Evolutionary conservation across 2,888 invertebrate species (phyloP).

Genomic region (Lasioglossum zephyrum): DNA sequence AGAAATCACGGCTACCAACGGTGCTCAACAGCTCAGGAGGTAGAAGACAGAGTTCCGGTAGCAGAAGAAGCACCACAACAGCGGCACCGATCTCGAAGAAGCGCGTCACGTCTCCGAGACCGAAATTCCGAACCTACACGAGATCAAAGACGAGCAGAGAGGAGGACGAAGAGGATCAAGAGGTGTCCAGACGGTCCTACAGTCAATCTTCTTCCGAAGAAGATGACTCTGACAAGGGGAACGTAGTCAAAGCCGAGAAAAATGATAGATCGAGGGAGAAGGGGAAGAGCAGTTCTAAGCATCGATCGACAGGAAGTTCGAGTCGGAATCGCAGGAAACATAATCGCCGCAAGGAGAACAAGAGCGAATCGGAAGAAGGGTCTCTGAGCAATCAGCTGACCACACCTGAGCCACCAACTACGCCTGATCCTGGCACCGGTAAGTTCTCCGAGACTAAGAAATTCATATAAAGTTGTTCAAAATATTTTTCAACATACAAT

Average conservation of each 20-base stretch:
- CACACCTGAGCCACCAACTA: slow-evolving; percentile 94
- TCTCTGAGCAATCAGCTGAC: slow-evolving; percentile 84
- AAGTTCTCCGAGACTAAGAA: slow-evolving; percentile 64
- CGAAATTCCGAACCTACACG: slow-evolving; percentile 64
- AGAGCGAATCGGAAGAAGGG: slow-evolving; percentile 29
- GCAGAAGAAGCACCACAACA: slow-evolving; percentile 69
- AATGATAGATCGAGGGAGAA: slow-evolving; percentile 63
- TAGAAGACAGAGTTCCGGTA: slow-evolving; percentile 22
- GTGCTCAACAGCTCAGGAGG: slow-evolving; percentile 59
- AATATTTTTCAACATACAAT: too few species aligned
- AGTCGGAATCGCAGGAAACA: slow-evolving; percentile 75
- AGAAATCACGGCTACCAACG: slow-evolving; percentile 65
- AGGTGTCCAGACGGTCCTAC: slow-evolving; percentile 56
- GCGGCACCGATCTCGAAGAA: slow-evolving; percentile 64
- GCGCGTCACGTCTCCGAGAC: slow-evolving; percentile 61
- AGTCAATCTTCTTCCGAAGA: slow-evolving; percentile 48
- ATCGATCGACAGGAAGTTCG: slow-evolving; percentile 55
- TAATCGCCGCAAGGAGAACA: slow-evolving; percentile 56
- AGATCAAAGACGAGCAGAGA: slow-evolving; percentile 45
- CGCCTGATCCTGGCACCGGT: slow-evolving; percentile 95
- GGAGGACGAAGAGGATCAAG: slow-evolving; percentile 62
- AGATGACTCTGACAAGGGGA: slow-evolving; percentile 65
- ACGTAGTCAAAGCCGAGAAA: slow-evolving; percentile 69
- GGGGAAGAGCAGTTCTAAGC: slow-evolving; percentile 69
- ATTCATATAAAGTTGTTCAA: too few species aligned